These are phyloP conservation scores for Aphelocoma coerulescens DNA, from an alignment of 2,113 vertebrate species.

Conservation along the genomic window DNA sequence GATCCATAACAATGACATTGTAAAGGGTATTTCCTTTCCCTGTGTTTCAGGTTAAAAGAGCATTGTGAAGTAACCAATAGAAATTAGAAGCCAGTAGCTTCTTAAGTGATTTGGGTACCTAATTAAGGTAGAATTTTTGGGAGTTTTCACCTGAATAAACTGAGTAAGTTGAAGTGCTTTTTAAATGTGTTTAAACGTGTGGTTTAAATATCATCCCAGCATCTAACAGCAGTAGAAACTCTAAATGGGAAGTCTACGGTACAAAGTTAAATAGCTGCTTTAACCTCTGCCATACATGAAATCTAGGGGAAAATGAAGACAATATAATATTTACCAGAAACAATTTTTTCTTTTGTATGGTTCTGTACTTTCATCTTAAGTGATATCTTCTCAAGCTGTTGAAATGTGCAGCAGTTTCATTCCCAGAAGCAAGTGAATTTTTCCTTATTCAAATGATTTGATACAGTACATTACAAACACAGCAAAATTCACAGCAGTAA, in stretches of 20 bases:
- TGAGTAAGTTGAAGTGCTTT: not conserved
- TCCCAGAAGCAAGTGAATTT: not conserved
- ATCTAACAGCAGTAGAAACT: not conserved
- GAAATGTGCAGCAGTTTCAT: not conserved
- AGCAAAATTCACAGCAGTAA: conserved; percentile 21
- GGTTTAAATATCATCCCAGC: not conserved
- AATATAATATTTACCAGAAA: not conserved
- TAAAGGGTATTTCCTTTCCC: not conserved
- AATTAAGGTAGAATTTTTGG: not conserved
- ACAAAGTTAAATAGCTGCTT: not conserved
- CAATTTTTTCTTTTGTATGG: not conserved
- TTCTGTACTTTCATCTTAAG: not conserved
- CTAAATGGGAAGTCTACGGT: not conserved
- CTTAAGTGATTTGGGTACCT: not conserved
- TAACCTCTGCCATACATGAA: not conserved
- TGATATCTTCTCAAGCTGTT: not conserved
- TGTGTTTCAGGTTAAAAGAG: not conserved
- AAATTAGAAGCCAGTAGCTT: not conserved
- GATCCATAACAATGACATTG: not conserved
- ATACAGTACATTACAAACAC: not conserved
- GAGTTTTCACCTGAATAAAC: not conserved
- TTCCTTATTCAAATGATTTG: conserved; percentile 12
- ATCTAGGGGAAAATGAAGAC: not conserved
- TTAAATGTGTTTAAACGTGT: not conserved
- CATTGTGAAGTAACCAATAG: not conserved